Evolutionary conservation across 2,113 vertebrate species (phyloP).

Genomic region (Rhinoderma darwinii): DNA sequence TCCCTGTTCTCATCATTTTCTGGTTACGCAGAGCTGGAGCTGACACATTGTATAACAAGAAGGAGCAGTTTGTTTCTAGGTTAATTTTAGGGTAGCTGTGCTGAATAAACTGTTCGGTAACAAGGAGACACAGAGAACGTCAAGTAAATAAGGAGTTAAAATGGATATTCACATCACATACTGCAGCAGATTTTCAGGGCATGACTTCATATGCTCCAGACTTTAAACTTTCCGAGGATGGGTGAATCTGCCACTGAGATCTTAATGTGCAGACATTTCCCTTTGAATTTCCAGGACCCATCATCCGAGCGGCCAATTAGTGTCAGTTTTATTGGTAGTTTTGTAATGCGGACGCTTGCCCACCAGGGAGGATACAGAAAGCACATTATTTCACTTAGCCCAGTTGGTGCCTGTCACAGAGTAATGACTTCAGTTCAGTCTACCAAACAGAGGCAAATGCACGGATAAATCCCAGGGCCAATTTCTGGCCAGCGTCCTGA

Average conservation of each 20-base stretch:
- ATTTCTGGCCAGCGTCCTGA: slow-evolving; percentile 42
- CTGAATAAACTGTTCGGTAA: neutral
- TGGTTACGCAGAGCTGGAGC: neutral
- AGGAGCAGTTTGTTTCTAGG: neutral
- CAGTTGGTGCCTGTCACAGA: slow-evolving; percentile 56
- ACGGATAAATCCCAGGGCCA: slow-evolving; percentile 50
- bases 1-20: neutral
- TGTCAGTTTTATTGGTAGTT: slow-evolving; percentile 60
- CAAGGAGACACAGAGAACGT: neutral
- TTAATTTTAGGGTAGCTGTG: neutral
- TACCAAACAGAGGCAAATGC: slow-evolving; percentile 53
- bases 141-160: slow-evolving; percentile 49
- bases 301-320: slow-evolving; percentile 60
- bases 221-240: slow-evolving; percentile 58
- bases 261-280: slow-evolving; percentile 58
- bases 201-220: slow-evolving; percentile 56
- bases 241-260: slow-evolving; percentile 60
- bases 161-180: slow-evolving; percentile 37
- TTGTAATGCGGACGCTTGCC: slow-evolving; percentile 58
- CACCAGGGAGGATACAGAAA: slow-evolving; percentile 58
- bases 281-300: slow-evolving; percentile 59
- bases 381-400: slow-evolving; percentile 59
- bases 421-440: slow-evolving; percentile 58
- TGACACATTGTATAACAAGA: neutral
- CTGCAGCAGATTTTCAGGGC: slow-evolving; percentile 48